Conservation (phyloP, 2,888 invertebrate genomes). For the Autographa pulchrina region DNA sequence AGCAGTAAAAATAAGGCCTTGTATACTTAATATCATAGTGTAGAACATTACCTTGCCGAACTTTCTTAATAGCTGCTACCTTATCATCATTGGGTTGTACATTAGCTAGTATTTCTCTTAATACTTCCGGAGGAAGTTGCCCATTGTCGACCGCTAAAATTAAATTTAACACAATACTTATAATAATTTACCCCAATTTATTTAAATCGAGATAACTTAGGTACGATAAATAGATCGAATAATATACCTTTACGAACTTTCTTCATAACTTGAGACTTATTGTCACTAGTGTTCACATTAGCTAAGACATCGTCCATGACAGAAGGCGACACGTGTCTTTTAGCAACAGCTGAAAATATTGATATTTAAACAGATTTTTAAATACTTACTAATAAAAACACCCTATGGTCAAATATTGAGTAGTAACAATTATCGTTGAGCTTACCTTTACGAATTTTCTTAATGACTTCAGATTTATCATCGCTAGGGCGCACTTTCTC, state of each 20-base stretch:
- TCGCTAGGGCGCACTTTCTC: constrained; percentile 13
- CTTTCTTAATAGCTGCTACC: background rate
- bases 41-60: background rate
- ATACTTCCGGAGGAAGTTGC: background rate
- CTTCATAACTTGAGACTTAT: background rate
- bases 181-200: too few species aligned
- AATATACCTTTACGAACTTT: constrained; percentile 6
- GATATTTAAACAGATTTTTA: background rate
- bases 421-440: background rate
- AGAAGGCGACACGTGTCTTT: constrained; percentile 1
- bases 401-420: background rate
- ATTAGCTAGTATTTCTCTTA: background rate
- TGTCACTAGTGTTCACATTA: background rate
- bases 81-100: background rate
- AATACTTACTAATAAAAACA: too few species aligned
- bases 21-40: too few species aligned
- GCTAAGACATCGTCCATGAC: background rate
- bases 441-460: constrained; percentile 33
- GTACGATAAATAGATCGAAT: background rate
- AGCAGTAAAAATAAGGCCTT: too few species aligned
- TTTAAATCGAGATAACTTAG: background rate
- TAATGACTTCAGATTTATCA: constrained; percentile 27
- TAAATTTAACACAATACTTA: background rate
- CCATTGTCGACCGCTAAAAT: background rate
- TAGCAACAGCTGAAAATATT: constrained; percentile 8